phyloP scores from a whole-genome alignment of 2,888 invertebrate species.

The Noctua janthe region DNA sequence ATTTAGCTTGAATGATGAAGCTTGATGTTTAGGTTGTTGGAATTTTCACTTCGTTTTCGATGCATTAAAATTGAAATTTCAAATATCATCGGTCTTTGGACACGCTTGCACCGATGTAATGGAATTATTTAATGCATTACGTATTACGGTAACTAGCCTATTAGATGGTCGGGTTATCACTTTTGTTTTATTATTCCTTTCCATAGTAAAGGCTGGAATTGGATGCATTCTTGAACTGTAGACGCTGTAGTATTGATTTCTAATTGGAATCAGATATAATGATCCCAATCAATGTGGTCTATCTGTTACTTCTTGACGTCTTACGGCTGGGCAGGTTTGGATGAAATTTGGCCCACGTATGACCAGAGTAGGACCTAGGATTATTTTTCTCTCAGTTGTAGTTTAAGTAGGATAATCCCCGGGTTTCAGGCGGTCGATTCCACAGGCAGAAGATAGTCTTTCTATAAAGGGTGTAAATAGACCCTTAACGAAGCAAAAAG shows the following conservation, averaged over 20 bases:
- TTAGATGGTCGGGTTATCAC: slow-evolving; percentile 6
- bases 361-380: not conserved
- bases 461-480: no score
- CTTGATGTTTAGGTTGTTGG: slow-evolving; percentile 24
- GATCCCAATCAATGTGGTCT: not conserved
- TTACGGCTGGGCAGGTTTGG: not conserved
- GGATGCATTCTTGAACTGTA: slow-evolving; percentile 29
- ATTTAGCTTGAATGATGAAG: slow-evolving; percentile 14
- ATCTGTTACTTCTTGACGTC: not conserved
- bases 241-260: not conserved
- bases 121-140: slow-evolving; percentile 53
- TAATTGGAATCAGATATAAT: slow-evolving; percentile 17
- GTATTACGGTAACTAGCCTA: slow-evolving; percentile 12
- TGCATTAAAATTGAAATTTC: slow-evolving; percentile 62
- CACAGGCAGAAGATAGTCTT: not conserved
- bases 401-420: not conserved
- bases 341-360: not conserved
- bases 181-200: slow-evolving; percentile 36
- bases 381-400: not conserved
- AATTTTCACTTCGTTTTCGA: slow-evolving; percentile 66
- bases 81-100: slow-evolving; percentile 40
- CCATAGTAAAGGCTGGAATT: not conserved
- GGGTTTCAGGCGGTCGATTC: not conserved
- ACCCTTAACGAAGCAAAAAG: no score
- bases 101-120: slow-evolving; percentile 32